Percentiles rank a stretch among this genome's conserved stretches.
These are phyloP conservation scores for Ctenosaura bakeri DNA, from an alignment of 2,797 vertebrate genomes.

Conservation along the genomic window DNA sequence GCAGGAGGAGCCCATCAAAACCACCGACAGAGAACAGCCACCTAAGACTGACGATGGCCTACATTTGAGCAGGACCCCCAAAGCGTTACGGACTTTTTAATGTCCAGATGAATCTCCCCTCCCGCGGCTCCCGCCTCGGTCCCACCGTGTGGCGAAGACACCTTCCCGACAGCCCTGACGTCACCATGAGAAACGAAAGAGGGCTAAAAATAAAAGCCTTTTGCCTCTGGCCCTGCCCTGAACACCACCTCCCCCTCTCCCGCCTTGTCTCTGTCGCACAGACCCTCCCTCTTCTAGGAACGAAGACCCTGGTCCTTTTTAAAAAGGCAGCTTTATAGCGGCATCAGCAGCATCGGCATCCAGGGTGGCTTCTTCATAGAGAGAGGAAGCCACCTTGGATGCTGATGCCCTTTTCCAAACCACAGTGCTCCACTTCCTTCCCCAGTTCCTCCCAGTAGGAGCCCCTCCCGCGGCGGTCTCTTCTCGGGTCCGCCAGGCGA, in stretches of 20 bases:
- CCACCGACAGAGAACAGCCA: not conserved
- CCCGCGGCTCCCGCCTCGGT: too few species aligned
- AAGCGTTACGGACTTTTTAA: not conserved
- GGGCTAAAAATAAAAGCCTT: rapidly evolving
- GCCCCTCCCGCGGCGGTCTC: rapidly evolving
- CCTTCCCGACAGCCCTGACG: rapidly evolving
- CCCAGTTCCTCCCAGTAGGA: not conserved
- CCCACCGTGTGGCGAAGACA: not conserved
- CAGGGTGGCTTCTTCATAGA: not conserved
- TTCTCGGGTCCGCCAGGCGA: not conserved
- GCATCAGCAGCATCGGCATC: not conserved
- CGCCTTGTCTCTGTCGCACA: too few species aligned
- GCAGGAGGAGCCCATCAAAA: too few species aligned
- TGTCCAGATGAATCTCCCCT: not conserved
- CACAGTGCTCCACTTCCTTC: rapidly evolving
- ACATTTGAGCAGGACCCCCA: not conserved
- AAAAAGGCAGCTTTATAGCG: not conserved
- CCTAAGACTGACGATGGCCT: not conserved
- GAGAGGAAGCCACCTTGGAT: too few species aligned
- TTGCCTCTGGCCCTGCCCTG: not conserved
- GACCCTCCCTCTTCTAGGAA: too few species aligned
- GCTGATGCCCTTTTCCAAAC: too few species aligned
- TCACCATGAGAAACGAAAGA: slow-evolving; percentile 48
- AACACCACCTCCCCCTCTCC: not conserved
- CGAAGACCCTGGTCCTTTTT: not conserved